Percentiles rank a stretch among this genome's conserved stretches.
These are phyloP conservation scores for Tachina grossa DNA, from an alignment of 2,888 invertebrate species.

Conservation along the genomic window DNA sequence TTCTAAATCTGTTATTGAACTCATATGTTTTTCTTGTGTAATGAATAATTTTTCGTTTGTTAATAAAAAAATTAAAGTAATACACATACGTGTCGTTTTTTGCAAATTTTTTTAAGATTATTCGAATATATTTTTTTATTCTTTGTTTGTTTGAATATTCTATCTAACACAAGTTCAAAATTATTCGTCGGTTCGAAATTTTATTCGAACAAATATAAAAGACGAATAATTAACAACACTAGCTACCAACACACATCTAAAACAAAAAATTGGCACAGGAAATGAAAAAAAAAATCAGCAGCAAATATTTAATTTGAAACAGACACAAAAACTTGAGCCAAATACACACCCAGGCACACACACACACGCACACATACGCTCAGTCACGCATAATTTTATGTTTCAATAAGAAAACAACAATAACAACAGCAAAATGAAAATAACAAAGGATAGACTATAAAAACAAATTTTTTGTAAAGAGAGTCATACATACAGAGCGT, in stretches of 20 bases:
- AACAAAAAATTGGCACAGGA: constrained; percentile 48
- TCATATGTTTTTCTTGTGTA: no score
- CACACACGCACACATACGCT: not conserved
- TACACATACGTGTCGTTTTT: no score
- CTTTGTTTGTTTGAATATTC: no score
- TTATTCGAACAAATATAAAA: no score
- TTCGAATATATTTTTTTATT: no score
- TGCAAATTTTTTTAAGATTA: no score
- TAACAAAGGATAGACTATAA: constrained; percentile 47
- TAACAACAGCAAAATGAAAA: constrained; percentile 22
- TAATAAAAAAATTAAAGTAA: no score
- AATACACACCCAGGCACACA: not conserved
- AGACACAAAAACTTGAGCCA: not conserved
- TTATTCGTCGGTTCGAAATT: no score
- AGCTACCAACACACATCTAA: not conserved
- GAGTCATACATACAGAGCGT: constrained; percentile 30
- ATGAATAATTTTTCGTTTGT: no score
- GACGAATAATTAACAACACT: no score
- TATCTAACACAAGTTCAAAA: no score
- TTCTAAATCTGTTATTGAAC: no score
- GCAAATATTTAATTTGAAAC: not conserved
- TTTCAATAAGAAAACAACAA: constrained; percentile 33
- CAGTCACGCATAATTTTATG: not conserved
- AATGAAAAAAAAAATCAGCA: not conserved
- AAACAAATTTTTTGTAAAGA: constrained; percentile 60